Percentiles rank a stretch among this genome's conserved stretches.
Evolutionary conservation across 2,888 invertebrate species (phyloP).

Genomic region (Calameuta filiformis): DNA sequence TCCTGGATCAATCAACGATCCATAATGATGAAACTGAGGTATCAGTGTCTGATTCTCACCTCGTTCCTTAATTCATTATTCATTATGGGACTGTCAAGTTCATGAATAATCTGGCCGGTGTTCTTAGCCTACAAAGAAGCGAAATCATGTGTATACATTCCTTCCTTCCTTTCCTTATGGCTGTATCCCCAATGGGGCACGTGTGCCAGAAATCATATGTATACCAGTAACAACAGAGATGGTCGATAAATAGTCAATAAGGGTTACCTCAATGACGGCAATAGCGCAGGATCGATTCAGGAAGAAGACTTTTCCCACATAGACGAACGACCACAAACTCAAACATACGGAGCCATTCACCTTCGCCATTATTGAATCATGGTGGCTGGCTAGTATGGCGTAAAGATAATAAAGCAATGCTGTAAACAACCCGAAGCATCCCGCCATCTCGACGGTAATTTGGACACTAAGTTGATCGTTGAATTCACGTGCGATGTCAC

Average conservation of each 20-base stretch:
- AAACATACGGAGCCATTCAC: neutral
- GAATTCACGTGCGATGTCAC: constrained; percentile 9
- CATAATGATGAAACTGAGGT: neutral
- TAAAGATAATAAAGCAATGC: constrained; percentile 10
- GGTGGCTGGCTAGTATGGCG: too few relatives aligned
- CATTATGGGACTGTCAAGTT: constrained; percentile 43
- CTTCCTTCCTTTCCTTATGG: too few relatives aligned
- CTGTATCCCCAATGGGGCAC: too few relatives aligned
- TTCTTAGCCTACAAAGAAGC: constrained; percentile 33
- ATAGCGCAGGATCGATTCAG: constrained; percentile 16
- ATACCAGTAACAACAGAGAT: neutral
- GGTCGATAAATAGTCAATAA: neutral
- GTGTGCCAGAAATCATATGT: neutral
- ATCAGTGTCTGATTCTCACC: neutral
- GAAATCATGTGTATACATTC: neutral
- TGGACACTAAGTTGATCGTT: constrained; percentile 9
- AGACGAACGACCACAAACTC: neutral
- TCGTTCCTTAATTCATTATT: constrained; percentile 15
- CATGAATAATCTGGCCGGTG: constrained; percentile 48
- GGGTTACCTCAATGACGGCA: constrained; percentile 16
- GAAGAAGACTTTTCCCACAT: neutral
- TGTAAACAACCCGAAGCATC: constrained; percentile 18
- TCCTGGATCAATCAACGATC: neutral
- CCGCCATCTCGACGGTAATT: constrained; percentile 19
- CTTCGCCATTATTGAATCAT: neutral